A percentile compares a stretch with the other conserved stretches of the same genome.
Evolutionary conservation across 2,888 invertebrate species (phyloP).

Genomic region (Aleiodes alternator): DNA sequence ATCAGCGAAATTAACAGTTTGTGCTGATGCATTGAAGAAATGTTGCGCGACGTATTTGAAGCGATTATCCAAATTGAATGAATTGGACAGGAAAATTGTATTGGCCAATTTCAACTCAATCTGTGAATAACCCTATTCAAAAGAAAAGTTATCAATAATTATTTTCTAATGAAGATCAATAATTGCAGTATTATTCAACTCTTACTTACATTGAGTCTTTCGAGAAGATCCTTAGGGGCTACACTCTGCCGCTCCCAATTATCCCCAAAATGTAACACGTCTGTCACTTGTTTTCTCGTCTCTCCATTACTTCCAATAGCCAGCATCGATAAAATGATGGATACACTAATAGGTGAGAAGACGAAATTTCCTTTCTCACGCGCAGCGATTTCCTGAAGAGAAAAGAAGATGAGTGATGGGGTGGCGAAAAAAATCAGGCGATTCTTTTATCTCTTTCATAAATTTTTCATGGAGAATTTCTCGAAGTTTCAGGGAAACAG

Average conservation of each 20-base stretch:
- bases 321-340: constrained; percentile 67
- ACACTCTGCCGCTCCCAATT: constrained; percentile 51
- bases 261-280: constrained; percentile 59
- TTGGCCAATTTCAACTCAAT: constrained; percentile 84
- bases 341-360: constrained; percentile 70
- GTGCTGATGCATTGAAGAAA: constrained; percentile 81
- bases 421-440: not conserved
- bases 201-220: constrained; percentile 60
- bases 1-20: constrained; percentile 80
- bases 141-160: constrained; percentile 15
- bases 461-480: no score
- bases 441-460: no score
- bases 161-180: not conserved
- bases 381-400: constrained; percentile 56
- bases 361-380: constrained; percentile 60
- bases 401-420: constrained; percentile 28
- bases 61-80: constrained; percentile 74
- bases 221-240: constrained; percentile 63
- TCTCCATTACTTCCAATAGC: constrained; percentile 63
- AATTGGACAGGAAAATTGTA: constrained; percentile 81
- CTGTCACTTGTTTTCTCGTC: constrained; percentile 62
- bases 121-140: constrained; percentile 73
- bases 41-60: constrained; percentile 79
- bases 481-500: no score
- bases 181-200: not conserved